Evolutionary conservation across 2,797 vertebrate genomes (phyloP).

Genomic region (Oophaga sylvatica): DNA sequence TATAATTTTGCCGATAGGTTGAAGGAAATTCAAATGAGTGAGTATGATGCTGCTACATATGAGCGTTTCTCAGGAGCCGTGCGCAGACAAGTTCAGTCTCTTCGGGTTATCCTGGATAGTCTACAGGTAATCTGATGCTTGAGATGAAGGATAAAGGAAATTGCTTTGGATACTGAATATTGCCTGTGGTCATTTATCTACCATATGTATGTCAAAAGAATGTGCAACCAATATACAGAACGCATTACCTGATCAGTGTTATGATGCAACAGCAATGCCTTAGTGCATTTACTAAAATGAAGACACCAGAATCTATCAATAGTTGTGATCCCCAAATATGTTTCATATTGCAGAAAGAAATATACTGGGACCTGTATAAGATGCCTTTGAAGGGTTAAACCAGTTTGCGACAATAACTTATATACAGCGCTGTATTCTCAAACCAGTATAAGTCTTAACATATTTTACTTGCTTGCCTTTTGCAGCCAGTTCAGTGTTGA

Average conservation of each 20-base stretch:
- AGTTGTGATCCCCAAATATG: not conserved
- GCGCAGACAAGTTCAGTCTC: slow-evolving; percentile 89
- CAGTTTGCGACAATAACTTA: not conserved
- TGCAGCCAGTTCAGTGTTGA: too few relatives aligned
- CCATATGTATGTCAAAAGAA: not conserved
- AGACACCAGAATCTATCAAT: not conserved
- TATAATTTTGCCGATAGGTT: slow-evolving; percentile 74
- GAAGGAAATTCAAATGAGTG: slow-evolving; percentile 94
- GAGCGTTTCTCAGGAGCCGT: slow-evolving; percentile 89
- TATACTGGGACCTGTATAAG: not conserved
- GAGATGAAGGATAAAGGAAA: slow-evolving; percentile 12
- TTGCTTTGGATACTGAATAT: not conserved
- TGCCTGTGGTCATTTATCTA: slow-evolving; percentile 5
- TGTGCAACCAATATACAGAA: not conserved
- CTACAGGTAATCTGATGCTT: slow-evolving; percentile 83
- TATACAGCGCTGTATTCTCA: not conserved
- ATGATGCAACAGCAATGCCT: not conserved
- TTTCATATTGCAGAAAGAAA: not conserved
- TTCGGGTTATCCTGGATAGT: slow-evolving; percentile 91
- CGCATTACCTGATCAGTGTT: not conserved
- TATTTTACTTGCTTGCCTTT: too few relatives aligned
- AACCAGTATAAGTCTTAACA: too few relatives aligned
- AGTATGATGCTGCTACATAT: slow-evolving; percentile 88
- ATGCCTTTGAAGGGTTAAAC: not conserved
- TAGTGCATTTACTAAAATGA: not conserved